Evolutionary conservation across 1,140 invertebrate genomes (phyloP), one percentile per base, ranked within the genome.

Genomic region (Diorhabda sublineata): DNA sequence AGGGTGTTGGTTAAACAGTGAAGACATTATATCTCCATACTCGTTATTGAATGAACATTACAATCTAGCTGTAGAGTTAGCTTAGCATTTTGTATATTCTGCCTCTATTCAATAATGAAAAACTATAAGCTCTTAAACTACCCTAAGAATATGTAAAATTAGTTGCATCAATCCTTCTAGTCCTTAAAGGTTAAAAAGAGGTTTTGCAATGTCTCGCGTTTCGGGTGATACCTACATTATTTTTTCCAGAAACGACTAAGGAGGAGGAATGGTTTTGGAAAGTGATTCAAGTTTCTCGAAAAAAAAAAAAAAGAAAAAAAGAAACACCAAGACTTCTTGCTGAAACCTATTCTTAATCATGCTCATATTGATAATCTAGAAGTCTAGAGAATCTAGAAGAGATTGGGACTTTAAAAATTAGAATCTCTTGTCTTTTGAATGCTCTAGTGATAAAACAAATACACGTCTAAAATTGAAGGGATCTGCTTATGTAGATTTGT

Each of bases 141-240:
- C 43, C 61, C 61, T 8, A 45, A 63, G 2, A 56, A 56, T 56
- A 7, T 56, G 61, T 9, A 63, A 26, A 26, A 61, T 61, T 61
- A 8, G 43, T 63, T 63, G 26, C 61, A 63, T 42, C 61, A 63
- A 63, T 63, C 43, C 61, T 63, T 63, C 61, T 63, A 63, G 43
- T 63, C 2, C 58, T 66, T 1, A 57, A 66, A 66, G 57, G 42
- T 6, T 66, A 9, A n/a, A 66, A 57, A 66, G 3, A 66, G n/a
- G n/a, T 41, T 58, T 57, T 57, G 52, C 0, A 0, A 66, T 58
- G n/a, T 66, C 58, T 57, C 58, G 43, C 61, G 61, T 42, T 63
- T 63, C 2, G 61, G 61, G 41, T 2, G 61, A 63, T 63, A 63
- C 8, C 9, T 63, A 9, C 9, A 42, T 63, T 63, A 8, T 9